Evolutionary conservation across 2,888 invertebrate genomes (phyloP).

Genomic region (Meghimatium bilineatum): DNA sequence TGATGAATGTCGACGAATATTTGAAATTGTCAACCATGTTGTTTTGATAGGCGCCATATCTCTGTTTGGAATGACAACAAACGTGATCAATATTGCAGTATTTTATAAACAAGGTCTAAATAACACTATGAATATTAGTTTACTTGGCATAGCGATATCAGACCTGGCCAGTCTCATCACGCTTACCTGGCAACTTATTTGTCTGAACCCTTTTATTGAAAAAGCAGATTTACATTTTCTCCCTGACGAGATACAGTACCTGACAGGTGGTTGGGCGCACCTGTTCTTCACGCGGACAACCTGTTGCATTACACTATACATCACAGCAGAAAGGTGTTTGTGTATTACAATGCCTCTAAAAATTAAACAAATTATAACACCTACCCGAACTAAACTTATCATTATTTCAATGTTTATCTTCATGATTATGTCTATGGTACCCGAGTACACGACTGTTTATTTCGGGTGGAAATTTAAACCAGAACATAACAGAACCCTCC

Average conservation of each 20-base stretch:
- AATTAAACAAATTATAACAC: conserved; percentile 31
- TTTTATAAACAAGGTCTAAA: conserved; percentile 26
- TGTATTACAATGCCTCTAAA: conserved; percentile 18
- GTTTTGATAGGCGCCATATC: not conserved
- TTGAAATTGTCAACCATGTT: conserved; percentile 11
- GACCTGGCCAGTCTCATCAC: conserved; percentile 31
- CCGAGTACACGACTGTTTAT: conserved; percentile 13
- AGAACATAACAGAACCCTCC: not conserved
- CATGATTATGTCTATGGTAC: not conserved
- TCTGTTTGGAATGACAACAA: conserved; percentile 11
- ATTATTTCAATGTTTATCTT: not conserved
- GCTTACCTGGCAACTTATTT: not conserved
- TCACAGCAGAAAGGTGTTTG: conserved; percentile 16
- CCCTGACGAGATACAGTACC: conserved; percentile 1
- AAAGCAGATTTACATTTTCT: not conserved
- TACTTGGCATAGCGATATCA: conserved; percentile 11
- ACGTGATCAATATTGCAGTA: conserved; percentile 23
- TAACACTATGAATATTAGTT: conserved; percentile 26
- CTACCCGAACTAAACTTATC: not conserved
- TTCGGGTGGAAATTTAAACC: conserved; percentile 1
- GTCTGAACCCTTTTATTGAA: not conserved
- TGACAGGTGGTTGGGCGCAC: conserved; percentile 5
- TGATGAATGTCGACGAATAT: not conserved
- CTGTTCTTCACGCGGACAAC: not conserved
- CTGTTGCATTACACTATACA: conserved; percentile 1